Base-by-base conservation (phyloP, 1,140 invertebrate species). In the Drosophila bipectinata region DNA sequence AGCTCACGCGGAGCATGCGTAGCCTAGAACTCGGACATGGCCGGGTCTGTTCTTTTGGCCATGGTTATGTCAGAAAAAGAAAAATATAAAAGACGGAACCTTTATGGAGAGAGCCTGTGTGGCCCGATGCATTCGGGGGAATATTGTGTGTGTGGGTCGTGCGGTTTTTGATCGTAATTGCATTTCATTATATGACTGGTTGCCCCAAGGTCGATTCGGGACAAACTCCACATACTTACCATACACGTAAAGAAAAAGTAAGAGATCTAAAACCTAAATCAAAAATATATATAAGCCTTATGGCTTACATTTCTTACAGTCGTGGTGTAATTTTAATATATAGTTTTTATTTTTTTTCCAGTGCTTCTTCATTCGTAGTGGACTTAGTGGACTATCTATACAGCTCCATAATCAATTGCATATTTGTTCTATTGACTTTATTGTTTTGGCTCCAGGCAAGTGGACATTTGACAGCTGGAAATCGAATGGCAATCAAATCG, bases 121-220 rank as follows among this genome's bases (percentile, higher is more conserved):
- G 72, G 72, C 44, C 72, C 14, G 26, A 32, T n/a, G 63, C 14
- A 21, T 51, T 52, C 8, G 41, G 48, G 32, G 51, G 28, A 52
- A 45, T 60, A 54, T 75, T 52, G 28, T 79, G 30, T 88, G 83
- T 88, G 83, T 88, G 84, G 83, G 83, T 89, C 76, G 83, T 79
- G 76, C 72, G 64, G 71, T 69, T 76, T 61, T 77, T 77, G 79
- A 82, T 88, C 78, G 83, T 88, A 88, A 88, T 88, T 88, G 83
- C 83, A 88, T 88, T 88, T 87, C 83, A 88, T 88, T 88, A 88
- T 84, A 88, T 77, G 67, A 85, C 69, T 73, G 64, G 75, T 76
- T 88, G 83, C 81, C 81, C 81, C 81, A 85, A 85, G 81, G 81
- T 87, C 82, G 78, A 79, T 61, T 87, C 71, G 60, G 66, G 58